phyloP scores from a whole-genome alignment of 2,113 vertebrate genomes.

The Aldabrachelys gigantea region DNA sequence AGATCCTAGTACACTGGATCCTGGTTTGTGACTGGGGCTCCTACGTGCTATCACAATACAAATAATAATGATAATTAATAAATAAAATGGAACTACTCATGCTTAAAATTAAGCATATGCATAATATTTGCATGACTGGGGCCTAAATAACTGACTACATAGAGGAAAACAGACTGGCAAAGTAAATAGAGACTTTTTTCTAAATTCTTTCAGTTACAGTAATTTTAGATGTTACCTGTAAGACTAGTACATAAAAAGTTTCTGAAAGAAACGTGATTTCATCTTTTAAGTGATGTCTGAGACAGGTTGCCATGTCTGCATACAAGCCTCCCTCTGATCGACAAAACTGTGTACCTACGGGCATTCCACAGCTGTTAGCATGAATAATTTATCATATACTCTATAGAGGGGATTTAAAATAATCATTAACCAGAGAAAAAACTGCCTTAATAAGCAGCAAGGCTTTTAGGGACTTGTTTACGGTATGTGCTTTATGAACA shows the following conservation, averaged over 20 bases:
- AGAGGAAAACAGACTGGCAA: not conserved
- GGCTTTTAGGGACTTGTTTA: constrained; percentile 6
- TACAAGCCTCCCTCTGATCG: not conserved
- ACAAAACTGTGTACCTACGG: not conserved
- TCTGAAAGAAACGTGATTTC: constrained; percentile 22
- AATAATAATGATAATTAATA: not conserved
- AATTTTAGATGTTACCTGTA: constrained; percentile 6
- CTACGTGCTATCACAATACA: constrained; percentile 14
- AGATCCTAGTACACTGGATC: not conserved
- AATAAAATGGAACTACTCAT: not conserved
- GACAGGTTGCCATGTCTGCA: not conserved
- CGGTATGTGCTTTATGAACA: not conserved
- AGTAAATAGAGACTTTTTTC: not conserved
- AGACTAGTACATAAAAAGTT: constrained; percentile 23
- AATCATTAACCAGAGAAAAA: not conserved
- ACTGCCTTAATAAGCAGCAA: constrained; percentile 6
- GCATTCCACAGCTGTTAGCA: not conserved
- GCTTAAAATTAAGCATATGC: not conserved
- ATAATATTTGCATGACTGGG: not conserved
- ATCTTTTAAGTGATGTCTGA: not conserved
- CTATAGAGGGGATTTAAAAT: constrained; percentile 7
- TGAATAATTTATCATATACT: not conserved
- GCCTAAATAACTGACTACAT: not conserved
- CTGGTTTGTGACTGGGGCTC: not conserved
- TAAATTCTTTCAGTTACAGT: not conserved